Evolutionary conservation across 2,797 vertebrate genomes (phyloP), one percentile per base, ranked within the genome.

Genomic region (Ammospiza maritima): DNA sequence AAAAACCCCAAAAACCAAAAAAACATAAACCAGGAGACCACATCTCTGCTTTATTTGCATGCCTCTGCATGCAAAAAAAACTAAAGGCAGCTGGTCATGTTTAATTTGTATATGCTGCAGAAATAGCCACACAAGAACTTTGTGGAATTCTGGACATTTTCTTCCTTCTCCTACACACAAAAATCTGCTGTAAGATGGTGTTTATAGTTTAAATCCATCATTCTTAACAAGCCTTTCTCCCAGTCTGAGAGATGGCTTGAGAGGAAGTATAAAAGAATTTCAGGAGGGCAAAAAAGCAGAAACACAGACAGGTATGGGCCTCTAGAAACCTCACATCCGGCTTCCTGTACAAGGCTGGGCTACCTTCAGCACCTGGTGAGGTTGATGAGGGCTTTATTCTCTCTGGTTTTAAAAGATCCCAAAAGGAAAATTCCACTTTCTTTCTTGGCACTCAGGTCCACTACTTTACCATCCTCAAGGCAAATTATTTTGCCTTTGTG

Each of bases 231-330:
- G 13, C 9, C 9, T 61, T 20, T 66, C 38, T 80, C 32, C 22
- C 29, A 40, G 29, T 27, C 34, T 5, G 3, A 81, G 15, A 53
- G 14, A 44, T 54, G 45, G 61, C 10, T 5, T 47, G 50, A 85
- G 20, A 50, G 18, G 60, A 81, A 69, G 77, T 91, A 85, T 16
- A 40, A 92, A 42, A 90, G 51, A 91, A 88, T n/a, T 83, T 93
- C 15, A 40, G 54, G 10, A 34, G 14, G 12, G 13, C 5, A 57
- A 77, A 80, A 74, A 47, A 50, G 29, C 45, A 76, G 56, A 45
- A 38, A 30, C 5, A 7, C 7, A 47, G 72, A 47, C 8, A 50
- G 36, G 29, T 54, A 23, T 44, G 38, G 34, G 13, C 19, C 23
- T 13, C 38, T 36, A 51, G 42, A 81, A 89, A 76, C 11, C 30